phyloP scores from a whole-genome alignment of 2,888 invertebrate species.

The Drosophila sordidula region DNA sequence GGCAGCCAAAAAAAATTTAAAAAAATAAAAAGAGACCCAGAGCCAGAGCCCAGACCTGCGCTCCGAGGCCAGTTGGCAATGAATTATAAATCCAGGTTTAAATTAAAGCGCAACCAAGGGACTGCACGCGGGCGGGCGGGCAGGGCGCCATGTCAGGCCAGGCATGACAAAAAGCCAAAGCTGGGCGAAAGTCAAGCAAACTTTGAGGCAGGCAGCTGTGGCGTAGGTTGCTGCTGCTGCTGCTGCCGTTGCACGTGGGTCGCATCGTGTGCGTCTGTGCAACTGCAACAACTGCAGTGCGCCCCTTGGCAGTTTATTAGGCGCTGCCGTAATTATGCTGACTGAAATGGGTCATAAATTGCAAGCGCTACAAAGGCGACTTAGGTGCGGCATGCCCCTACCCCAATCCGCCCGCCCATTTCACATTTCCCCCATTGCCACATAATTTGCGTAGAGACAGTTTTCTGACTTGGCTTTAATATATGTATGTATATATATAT shows the following conservation, averaged over 20 bases:
- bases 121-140: constrained; percentile 10
- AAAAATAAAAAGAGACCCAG: constrained; percentile 10
- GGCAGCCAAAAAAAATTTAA: not conserved
- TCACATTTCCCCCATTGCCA: constrained; percentile 28
- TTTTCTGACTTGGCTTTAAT: constrained; percentile 35
- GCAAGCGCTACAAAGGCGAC: constrained; percentile 50
- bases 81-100: constrained; percentile 82
- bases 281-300: constrained; percentile 31
- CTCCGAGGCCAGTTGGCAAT: constrained; percentile 65
- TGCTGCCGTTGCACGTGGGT: constrained; percentile 49
- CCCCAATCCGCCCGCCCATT: not conserved
- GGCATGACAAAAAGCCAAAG: constrained; percentile 30
- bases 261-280: constrained; percentile 35
- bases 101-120: constrained; percentile 67
- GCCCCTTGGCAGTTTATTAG: constrained; percentile 64
- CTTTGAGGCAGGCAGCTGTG: constrained; percentile 3
- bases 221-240: constrained; percentile 33
- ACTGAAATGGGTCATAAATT: constrained; percentile 83
- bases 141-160: constrained; percentile 21
- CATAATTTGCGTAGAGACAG: constrained; percentile 43
- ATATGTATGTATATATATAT: not conserved
- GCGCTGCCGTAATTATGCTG: constrained; percentile 81
- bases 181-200: constrained; percentile 13
- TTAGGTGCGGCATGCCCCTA: constrained; percentile 41
- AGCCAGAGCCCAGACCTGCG: constrained; percentile 26